Percentiles rank a stretch among this genome's conserved stretches.
phyloP scores from a whole-genome alignment of 1,140 invertebrate species.

The Meloidogyne hapla region DNA sequence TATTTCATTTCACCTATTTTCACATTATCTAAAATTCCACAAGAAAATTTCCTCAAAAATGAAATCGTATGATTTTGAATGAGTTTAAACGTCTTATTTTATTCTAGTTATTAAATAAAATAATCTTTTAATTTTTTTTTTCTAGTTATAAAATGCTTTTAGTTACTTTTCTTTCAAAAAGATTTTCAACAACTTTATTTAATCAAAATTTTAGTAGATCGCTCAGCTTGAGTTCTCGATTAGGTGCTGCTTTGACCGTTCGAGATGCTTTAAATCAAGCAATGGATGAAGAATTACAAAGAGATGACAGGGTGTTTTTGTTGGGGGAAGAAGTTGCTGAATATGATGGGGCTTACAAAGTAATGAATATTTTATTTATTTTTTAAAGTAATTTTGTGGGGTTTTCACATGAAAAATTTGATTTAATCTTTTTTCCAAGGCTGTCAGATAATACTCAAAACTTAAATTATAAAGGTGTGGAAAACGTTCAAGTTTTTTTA shows the following conservation, averaged over 20 bases:
- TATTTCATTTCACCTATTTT: too few relatives aligned
- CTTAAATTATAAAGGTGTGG: too few relatives aligned
- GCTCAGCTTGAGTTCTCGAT: slow-evolving; percentile 2
- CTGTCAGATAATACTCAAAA: too few relatives aligned
- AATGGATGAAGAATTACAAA: slow-evolving; percentile 92
- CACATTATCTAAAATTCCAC: too few relatives aligned
- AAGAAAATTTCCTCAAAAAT: too few relatives aligned
- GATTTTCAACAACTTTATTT: not conserved
- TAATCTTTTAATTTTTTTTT: not conserved
- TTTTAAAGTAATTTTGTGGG: too few relatives aligned
- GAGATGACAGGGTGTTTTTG: slow-evolving; percentile 89
- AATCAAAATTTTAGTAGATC: slow-evolving; percentile 14
- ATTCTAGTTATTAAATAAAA: too few relatives aligned
- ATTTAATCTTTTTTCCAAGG: too few relatives aligned
- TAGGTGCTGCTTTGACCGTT: slow-evolving; percentile 67
- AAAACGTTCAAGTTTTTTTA: too few relatives aligned
- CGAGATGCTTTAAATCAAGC: slow-evolving; percentile 94
- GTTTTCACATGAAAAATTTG: too few relatives aligned
- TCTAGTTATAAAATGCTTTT: not conserved
- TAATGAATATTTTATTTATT: slow-evolving; percentile 51
- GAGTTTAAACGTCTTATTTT: not conserved
- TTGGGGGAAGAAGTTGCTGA: slow-evolving; percentile 96
- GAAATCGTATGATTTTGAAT: too few relatives aligned
- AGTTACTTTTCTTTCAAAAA: not conserved
- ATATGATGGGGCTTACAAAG: slow-evolving; percentile 96